A percentile compares a stretch with the other conserved stretches of the same genome.
These are phyloP conservation scores for Mythimna lalbum DNA, from an alignment of 2,888 invertebrate genomes.

Conservation along the genomic window DNA sequence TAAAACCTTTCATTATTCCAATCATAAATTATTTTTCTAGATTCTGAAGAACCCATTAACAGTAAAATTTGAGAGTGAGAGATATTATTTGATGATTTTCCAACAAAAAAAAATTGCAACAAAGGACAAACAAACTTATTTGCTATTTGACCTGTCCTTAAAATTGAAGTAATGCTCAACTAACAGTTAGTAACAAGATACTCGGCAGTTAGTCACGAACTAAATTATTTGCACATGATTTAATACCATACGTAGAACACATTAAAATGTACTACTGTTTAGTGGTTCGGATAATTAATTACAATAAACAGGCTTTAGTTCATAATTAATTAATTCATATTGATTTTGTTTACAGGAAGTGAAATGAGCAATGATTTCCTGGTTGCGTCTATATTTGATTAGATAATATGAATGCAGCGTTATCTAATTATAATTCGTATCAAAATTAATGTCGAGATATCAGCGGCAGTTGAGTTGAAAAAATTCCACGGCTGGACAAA, in stretches of 20 bases:
- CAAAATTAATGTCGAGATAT: neutral
- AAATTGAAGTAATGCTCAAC: conserved; percentile 19
- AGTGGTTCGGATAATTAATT: conserved; percentile 54
- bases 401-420: neutral
- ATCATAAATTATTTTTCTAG: neutral
- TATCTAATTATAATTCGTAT: neutral
- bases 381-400: neutral
- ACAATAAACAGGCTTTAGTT: conserved; percentile 52
- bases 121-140: too few species aligned
- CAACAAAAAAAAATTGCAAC: too few species aligned
- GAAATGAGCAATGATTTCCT: conserved; percentile 15
- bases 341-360: conserved; percentile 21
- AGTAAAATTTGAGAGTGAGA: too few species aligned
- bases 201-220: conserved; percentile 37
- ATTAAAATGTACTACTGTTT: conserved; percentile 51
- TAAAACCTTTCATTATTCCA: neutral
- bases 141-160: too few species aligned
- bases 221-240: conserved; percentile 52
- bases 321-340: conserved; percentile 40
- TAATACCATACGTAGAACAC: conserved; percentile 47
- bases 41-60: too few species aligned
- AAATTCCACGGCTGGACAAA: neutral
- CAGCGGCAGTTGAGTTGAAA: neutral
- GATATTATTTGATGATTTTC: too few species aligned
- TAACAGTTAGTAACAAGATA: conserved; percentile 32